Evolutionary conservation across 2,113 vertebrate genomes (phyloP), one percentile per base, ranked within the genome.

Genomic region (Microcebus griseorufus): DNA sequence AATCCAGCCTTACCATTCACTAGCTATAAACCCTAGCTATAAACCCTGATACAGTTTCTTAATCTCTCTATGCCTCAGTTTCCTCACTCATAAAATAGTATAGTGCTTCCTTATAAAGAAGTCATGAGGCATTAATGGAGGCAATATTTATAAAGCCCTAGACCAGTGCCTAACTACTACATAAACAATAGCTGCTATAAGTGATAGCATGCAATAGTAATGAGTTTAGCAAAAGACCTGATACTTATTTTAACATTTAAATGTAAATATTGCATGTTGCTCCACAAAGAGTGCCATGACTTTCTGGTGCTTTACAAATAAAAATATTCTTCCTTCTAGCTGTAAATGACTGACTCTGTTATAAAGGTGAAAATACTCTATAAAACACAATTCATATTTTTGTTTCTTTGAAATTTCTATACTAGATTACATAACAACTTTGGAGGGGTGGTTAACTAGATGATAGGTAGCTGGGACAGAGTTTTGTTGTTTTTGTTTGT

Each of bases 351-450:
- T 55, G 55, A 48, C 2, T 90, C 25, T 72, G 34, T 58, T 62
- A n/a, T 62, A 37, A 51, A 70, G 8, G 64, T 4, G 39, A 65
- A 81, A 69, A 29, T 8, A 12, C 11, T 9, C 9, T 64, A 70
- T 16, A 29, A 93, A 89, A 67, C n/a, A 89, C n/a, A 89, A 65
- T 16, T 48, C 23, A 51, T 14, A 72, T 16, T 81, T 94, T 86
- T 76, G 32, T 76, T 95, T 70, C 88, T 93, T 78, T 87, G 60
- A 87, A 78, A 94, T 84, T 34, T 69, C 64, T 34, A 73, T 58
- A 67, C 5, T 85, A 89, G 17, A 42, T 76, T 27, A 64, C 3
- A 53, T 60, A 88, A 70, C 16, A 67, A 53, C 32, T 69, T 69
- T 6, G 5, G n/a, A 2, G 7, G 32, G 11, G 60, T 17, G 27